These are phyloP conservation scores for Tipula vernalis DNA, from an alignment of 2,888 invertebrate species.

Conservation along the genomic window DNA sequence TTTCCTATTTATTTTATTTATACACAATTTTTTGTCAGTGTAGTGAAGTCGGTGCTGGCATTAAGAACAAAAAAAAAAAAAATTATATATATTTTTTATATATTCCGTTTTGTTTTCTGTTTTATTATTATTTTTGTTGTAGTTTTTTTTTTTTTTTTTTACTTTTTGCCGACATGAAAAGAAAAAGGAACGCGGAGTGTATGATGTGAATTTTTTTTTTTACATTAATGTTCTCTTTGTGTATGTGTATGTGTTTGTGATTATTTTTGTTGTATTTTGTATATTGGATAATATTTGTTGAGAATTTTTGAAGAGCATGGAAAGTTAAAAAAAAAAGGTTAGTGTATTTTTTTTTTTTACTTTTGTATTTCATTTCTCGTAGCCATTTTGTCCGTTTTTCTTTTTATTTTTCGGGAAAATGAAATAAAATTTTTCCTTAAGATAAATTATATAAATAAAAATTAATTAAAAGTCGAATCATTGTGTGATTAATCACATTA, in stretches of 20 bases:
- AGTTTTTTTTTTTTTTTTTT: neutral
- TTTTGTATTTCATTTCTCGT: neutral
- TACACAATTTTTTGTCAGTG: slow-evolving; percentile 6
- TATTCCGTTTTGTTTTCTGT: slow-evolving; percentile 8
- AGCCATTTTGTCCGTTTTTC: slow-evolving; percentile 8
- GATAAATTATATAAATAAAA: neutral
- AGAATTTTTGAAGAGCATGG: slow-evolving; percentile 6
- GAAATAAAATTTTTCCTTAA: neutral
- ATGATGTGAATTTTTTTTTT: neutral
- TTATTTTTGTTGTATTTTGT: neutral
- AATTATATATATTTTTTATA: neutral
- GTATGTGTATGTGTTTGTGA: neutral
- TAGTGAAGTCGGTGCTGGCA: slow-evolving; percentile 9
- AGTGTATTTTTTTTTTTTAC: slow-evolving; percentile 7
- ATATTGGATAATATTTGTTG: slow-evolving; percentile 9
- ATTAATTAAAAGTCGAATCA: slow-evolving; percentile 6
- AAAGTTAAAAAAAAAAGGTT: slow-evolving; percentile 8
- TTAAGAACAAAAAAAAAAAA: slow-evolving; percentile 5
- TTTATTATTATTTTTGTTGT: slow-evolving; percentile 7
- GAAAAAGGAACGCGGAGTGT: slow-evolving; percentile 4
- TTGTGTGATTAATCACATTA: neutral
- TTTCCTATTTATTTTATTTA: neutral
- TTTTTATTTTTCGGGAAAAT: neutral
- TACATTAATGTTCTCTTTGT: neutral
- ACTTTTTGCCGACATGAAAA: slow-evolving; percentile 5